A percentile compares a stretch with the other conserved stretches of the same genome.
Conservation (phyloP, 1,140 invertebrate species). For the Atta cephalotes region DNA sequence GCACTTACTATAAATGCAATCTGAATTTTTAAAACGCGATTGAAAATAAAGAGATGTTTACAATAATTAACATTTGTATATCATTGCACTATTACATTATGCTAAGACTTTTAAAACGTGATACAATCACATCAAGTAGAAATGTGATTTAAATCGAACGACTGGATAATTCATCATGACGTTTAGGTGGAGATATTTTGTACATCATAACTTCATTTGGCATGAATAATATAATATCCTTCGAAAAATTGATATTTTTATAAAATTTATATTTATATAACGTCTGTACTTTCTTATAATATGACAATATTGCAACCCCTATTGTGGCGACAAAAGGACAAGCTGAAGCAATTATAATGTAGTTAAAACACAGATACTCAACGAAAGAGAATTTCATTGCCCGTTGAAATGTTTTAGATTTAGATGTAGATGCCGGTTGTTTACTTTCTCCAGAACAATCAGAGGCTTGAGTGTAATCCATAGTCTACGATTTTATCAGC, state of each 20-base stretch:
- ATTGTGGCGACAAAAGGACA: neutral
- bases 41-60: conserved; percentile 37
- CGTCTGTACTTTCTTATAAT: conserved; percentile 59
- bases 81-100: conserved; percentile 30
- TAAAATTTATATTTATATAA: conserved; percentile 36
- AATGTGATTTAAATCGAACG: conserved; percentile 24
- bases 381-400: neutral
- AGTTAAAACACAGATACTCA: no score
- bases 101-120: neutral
- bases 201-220: conserved; percentile 76
- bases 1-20: conserved; percentile 13
- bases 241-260: conserved; percentile 65
- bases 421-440: conserved; percentile 71
- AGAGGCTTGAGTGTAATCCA: conserved; percentile 79
- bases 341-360: no score
- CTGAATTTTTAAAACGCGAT: neutral
- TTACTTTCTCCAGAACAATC: conserved; percentile 80
- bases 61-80: conserved; percentile 7
- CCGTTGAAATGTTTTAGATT: conserved; percentile 86
- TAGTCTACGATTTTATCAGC: conserved; percentile 68
- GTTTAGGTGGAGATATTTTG: conserved; percentile 78
- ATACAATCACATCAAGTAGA: neutral
- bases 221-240: conserved; percentile 72
- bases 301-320: neutral
- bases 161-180: conserved; percentile 42